A percentile compares a stretch with the other conserved stretches of the same genome.
Conservation (phyloP, 64 coral and sea anemone species). For the Montipora capricornis region DNA sequence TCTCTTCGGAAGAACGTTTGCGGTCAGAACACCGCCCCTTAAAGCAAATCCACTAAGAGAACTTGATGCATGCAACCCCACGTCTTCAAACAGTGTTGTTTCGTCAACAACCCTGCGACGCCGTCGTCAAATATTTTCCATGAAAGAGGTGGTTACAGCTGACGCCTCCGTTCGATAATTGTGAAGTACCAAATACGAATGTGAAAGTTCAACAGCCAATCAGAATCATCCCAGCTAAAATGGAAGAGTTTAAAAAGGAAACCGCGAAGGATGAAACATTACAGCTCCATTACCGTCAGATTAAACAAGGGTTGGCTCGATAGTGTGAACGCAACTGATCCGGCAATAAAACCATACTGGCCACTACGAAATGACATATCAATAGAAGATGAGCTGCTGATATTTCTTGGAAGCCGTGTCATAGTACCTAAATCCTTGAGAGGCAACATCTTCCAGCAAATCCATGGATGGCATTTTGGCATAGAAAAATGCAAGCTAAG, state of each 20-base stretch:
- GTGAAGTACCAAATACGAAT: neutral
- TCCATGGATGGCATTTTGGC: slow-evolving; percentile 40
- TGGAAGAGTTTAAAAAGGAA: slow-evolving; percentile 25
- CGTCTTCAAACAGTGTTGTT: neutral
- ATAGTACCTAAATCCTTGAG: slow-evolving; percentile 32
- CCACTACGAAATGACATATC: neutral
- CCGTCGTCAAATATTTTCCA: neutral
- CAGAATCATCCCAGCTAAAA: slow-evolving; percentile 29
- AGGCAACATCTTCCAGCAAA: neutral
- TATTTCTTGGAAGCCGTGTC: slow-evolving; percentile 25
- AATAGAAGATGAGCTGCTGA: slow-evolving; percentile 9
- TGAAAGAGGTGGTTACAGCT: slow-evolving; percentile 13
- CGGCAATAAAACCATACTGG: slow-evolving; percentile 44
- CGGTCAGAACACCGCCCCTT: slow-evolving; percentile 23
- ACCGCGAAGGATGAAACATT: slow-evolving; percentile 27
- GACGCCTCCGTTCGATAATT: neutral
- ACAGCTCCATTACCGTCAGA: neutral
- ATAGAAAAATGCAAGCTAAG: slow-evolving; percentile 31
- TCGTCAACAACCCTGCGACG: neutral
- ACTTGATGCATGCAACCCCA: neutral
- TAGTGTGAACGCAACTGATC: neutral
- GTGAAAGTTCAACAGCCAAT: slow-evolving; percentile 4
- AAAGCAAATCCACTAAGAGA: neutral
- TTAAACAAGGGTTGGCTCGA: slow-evolving; percentile 44
- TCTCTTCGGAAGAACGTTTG: slow-evolving; percentile 30